Evolutionary conservation across 2,797 vertebrate species (phyloP).

Genomic region (Oryzias sinensis): DNA sequence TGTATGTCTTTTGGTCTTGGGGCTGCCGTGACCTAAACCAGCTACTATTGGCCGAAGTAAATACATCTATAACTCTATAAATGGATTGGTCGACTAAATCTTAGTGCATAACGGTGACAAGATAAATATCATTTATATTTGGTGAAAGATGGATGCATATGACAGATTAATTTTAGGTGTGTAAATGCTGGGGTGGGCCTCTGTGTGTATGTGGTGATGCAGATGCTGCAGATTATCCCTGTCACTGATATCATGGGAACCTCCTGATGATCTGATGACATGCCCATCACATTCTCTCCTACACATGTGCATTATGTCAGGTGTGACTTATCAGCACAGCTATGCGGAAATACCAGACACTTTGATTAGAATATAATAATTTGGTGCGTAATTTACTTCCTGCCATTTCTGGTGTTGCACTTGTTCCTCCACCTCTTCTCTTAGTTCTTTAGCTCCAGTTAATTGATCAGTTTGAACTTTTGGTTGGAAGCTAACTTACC

Average conservation of each 20-base stretch:
- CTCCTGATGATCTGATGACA: slow-evolving; percentile 51
- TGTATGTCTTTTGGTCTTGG: no score
- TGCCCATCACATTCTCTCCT: slow-evolving; percentile 26
- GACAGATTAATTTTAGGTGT: no score
- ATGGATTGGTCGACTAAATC: no score
- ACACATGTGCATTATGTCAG: slow-evolving; percentile 25
- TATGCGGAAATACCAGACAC: slow-evolving; percentile 32
- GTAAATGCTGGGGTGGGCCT: no score
- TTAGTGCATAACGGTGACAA: no score
- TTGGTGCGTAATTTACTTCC: slow-evolving; percentile 64
- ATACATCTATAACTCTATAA: no score
- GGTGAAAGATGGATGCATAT: no score
- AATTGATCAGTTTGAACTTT: slow-evolving; percentile 32
- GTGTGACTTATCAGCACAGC: slow-evolving; percentile 42
- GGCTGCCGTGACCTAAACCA: no score
- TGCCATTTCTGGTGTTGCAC: slow-evolving; percentile 35
- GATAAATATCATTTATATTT: no score
- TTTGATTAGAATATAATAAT: slow-evolving; percentile 73
- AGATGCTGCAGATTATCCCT: slow-evolving; percentile 35
- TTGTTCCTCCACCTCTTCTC: background rate
- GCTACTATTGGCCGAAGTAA: no score
- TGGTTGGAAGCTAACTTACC: slow-evolving; percentile 33
- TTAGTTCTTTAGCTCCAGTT: slow-evolving; percentile 11
- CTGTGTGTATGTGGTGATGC: slow-evolving; percentile 7
- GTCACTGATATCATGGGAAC: slow-evolving; percentile 16